These are phyloP conservation scores for Streptopelia turtur DNA, from an alignment of 2,797 vertebrate genomes.

Conservation along the genomic window DNA sequence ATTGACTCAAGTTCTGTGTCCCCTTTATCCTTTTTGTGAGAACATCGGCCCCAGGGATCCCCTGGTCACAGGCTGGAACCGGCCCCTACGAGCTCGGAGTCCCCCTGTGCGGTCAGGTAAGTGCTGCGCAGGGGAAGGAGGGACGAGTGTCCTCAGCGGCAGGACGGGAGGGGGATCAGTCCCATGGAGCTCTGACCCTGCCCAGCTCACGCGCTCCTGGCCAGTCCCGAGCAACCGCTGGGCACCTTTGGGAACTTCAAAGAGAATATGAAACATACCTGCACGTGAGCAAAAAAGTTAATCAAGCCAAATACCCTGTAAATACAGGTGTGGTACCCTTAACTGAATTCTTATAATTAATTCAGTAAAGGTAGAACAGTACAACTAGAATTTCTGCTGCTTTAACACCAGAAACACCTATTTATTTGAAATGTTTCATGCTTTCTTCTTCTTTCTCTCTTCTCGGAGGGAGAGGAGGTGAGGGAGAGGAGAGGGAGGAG, in stretches of 20 bases:
- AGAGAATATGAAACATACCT: not conserved
- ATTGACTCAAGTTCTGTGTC: not conserved
- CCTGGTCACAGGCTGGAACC: too few relatives aligned
- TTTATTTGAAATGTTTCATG: not conserved
- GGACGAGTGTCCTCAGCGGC: too few relatives aligned
- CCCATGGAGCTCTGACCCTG: not conserved
- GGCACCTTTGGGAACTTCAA: not conserved
- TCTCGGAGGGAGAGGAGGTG: too few relatives aligned
- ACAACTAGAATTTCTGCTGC: not conserved
- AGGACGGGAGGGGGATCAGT: too few relatives aligned
- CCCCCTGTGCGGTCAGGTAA: not conserved
- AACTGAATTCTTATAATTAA: not conserved
- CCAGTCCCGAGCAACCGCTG: not conserved
- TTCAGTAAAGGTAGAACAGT: not conserved
- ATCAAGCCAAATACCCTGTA: not conserved
- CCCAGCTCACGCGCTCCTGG: not conserved
- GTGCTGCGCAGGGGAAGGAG: not conserved
- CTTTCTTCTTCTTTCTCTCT: not conserved
- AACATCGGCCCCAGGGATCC: not conserved
- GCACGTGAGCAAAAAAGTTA: not conserved
- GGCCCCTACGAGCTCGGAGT: accelerated
- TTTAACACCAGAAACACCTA: not conserved
- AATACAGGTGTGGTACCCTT: not conserved
- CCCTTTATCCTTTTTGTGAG: not conserved
- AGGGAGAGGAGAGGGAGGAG: too few relatives aligned